Base-by-base conservation (phyloP, 1,140 invertebrate species). In the Caenorhabditis inopinata region DNA sequence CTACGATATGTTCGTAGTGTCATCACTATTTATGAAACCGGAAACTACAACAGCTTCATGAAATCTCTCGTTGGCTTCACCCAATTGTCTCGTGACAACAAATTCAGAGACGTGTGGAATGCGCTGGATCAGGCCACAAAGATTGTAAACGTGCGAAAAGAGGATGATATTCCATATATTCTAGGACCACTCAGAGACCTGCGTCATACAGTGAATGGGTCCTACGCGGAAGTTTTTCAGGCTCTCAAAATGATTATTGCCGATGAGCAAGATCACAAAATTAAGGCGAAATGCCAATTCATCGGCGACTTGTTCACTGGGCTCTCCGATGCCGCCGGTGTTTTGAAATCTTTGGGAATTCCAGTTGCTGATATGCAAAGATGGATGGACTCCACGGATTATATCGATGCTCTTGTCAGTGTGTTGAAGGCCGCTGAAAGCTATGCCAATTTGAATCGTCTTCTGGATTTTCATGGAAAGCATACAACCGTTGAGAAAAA, bases 401-500 rank as follows among this genome's bases (percentile, higher is more conserved):
- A 68, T n/a, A 21, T 68, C 3, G 58, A 68, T 21, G 58, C 58
- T 4, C 25, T 68, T 11, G 32, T 68, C 1, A 32, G 38, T 18
- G 32, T 68, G 3, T n/a, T 68, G 16, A 42, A 68, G 4, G 29
- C 58, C 2, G 14, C 58, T 38, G 58, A 42, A n/a, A 38, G 16
- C 1, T 68, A 21, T 16, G 6, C 12, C 11, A 68, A 68, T 21
- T 21, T 68, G 32, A 68, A 68, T 38, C 58, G 32, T 38, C 58
- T 68, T 11, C n/a, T 68, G 29, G 58, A 68, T 9, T 68, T 68
- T 32, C 58, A 68, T 21, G 58, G 16, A 18, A 68, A 68, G 38
- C 38, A 68, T 12, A 68, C 58, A 6, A 68, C 58, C 21, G 58
- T 68, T 38, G 58, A 68, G 6, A 38, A 68, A 32, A 68, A 68